Evolutionary conservation across 1,140 invertebrate species (phyloP).

Genomic region (Apolygus lucorum): DNA sequence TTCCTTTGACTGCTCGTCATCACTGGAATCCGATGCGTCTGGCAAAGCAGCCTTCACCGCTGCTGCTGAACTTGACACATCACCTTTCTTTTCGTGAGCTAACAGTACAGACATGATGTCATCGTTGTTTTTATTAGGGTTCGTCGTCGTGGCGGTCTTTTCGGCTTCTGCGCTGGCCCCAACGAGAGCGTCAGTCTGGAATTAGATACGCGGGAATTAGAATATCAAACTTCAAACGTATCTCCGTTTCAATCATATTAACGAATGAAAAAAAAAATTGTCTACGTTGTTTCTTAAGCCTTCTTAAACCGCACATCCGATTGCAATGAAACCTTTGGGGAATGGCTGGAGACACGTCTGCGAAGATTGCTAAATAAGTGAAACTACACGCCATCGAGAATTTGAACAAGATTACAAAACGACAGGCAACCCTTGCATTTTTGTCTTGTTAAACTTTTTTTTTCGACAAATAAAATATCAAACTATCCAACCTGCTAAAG

Average conservation of each 20-base stretch:
- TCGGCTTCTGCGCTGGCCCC: conserved; percentile 33
- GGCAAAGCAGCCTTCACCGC: conserved; percentile 50
- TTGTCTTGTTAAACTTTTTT: too few species aligned
- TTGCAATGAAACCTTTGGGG: too few species aligned
- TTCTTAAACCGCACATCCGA: too few species aligned
- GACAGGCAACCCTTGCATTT: too few species aligned
- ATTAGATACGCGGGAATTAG: conserved; percentile 15
- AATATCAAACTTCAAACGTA: not conserved
- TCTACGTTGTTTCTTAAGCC: too few species aligned
- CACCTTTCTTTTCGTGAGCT: conserved; percentile 75
- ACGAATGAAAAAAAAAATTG: too few species aligned
- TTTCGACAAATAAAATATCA: too few species aligned
- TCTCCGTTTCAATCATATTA: not conserved
- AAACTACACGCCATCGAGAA: too few species aligned
- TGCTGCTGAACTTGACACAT: conserved; percentile 33
- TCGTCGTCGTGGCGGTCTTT: conserved; percentile 46
- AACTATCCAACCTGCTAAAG: too few species aligned
- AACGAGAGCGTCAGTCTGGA: conserved; percentile 32
- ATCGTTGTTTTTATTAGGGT: conserved; percentile 51
- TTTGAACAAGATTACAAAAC: too few species aligned
- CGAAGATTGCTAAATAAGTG: too few species aligned
- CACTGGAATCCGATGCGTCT: conserved; percentile 65
- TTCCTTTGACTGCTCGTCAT: conserved; percentile 48
- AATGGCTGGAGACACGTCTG: too few species aligned
- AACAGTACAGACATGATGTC: conserved; percentile 86